Evolutionary conservation across 1,140 invertebrate species (phyloP), one percentile per base, ranked within the genome.

Genomic region (Pinna nobilis): DNA sequence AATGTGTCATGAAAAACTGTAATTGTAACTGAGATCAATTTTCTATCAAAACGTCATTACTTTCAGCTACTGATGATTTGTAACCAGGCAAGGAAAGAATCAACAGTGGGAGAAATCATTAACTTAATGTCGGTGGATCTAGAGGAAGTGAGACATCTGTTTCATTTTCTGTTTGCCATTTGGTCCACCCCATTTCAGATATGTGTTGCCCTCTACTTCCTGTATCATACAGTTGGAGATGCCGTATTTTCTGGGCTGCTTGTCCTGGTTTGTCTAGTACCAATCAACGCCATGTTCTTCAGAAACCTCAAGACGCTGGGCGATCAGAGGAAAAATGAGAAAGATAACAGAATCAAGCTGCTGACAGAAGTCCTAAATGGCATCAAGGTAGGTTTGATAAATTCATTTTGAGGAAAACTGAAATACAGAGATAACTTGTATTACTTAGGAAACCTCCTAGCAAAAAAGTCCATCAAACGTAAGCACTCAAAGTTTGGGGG

Each of bases 101-200:
- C 89, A 6, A 92, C 91, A 1, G 86, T 89, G 6, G 91, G 92
- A 9, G 90, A 92, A 81, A 92, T 92, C 57, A 90, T 91, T 35
- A 92, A 92, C 77, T 77, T 92, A 41, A 90, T 92, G 88, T 85
- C 91, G 0, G 89, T 91, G 37, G 91, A 92, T 81, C 84, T 87
- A 9, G 84, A 91, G 50, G 73, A 80, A 6, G 73, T 89, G 11
- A 77, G 81, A 60, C 88, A 91, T 64, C 71, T 90, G 23, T 86
- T 85, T 6, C 86, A 82, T 1, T 98, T 97, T 84, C 90, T 98
- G 69, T 98, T 97, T 86, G 95, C 97, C 93, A 91, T 98, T 76
- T 99, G 97, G 97, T 98, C 96, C 0, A 95, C 95, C 4, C 97
- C 97, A 0, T 87, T 98, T 6, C 96, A 98, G 76, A 98, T 98